A percentile compares a stretch with the other conserved stretches of the same genome.
phyloP scores from a whole-genome alignment of 2,888 invertebrate genomes.

The Dynastes hyllus region DNA sequence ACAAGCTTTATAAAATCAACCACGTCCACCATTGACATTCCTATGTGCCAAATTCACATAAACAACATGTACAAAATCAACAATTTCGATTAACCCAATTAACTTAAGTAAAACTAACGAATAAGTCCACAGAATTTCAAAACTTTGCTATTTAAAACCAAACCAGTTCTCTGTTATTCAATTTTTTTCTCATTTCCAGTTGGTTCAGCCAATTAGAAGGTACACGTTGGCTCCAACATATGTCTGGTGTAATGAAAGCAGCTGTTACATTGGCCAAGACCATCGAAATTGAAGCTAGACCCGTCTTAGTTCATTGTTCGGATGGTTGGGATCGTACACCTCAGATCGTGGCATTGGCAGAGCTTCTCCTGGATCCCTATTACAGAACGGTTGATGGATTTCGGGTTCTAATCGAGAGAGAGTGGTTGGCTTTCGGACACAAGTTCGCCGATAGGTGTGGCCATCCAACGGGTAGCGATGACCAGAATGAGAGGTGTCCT shows the following conservation, averaged over 20 bases:
- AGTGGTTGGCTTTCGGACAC: conserved; percentile 99
- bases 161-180: background rate
- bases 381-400: conserved; percentile 97
- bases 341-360: conserved; percentile 94
- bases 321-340: conserved; percentile 99
- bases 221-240: conserved; percentile 93
- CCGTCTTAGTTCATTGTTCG: conserved; percentile 97
- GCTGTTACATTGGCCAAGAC: conserved; percentile 87
- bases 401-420: conserved; percentile 92
- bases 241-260: conserved; percentile 88
- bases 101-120: too few relatives aligned
- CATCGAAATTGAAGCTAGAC: conserved; percentile 86
- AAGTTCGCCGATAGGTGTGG: conserved; percentile 98
- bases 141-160: too few relatives aligned
- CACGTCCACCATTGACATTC: too few relatives aligned
- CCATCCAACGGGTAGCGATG: conserved; percentile 86
- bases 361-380: conserved; percentile 93
- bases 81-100: too few relatives aligned
- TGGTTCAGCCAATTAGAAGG: conserved; percentile 93
- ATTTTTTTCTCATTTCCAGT: conserved; percentile 71
- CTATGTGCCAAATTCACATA: too few relatives aligned
- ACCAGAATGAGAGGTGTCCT: conserved; percentile 96
- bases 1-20: too few relatives aligned
- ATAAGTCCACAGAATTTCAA: too few relatives aligned
- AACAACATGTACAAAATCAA: too few relatives aligned